Evolutionary conservation across 1,140 invertebrate genomes (phyloP), one percentile per base, ranked within the genome.

Genomic region (Drosophila orosa): DNA sequence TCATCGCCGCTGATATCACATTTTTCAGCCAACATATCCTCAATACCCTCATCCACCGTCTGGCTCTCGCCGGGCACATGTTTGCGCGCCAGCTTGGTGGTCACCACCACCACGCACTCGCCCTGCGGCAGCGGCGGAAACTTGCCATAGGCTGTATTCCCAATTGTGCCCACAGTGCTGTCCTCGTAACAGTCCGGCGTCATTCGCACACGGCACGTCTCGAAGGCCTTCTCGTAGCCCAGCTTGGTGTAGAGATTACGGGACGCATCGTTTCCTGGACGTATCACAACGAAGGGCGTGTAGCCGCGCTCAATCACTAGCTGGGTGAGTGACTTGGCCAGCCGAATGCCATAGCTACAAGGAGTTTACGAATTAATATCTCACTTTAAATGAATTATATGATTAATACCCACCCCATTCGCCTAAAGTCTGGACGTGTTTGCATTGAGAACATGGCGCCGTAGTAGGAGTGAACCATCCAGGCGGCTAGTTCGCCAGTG

Each of bases 381-480:
- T 47, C 6, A 7, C 3, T 0, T 50, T 17, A 3, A 0, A 1
- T 8, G 6, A 7, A 22, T 19, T 13, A 50, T 13, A 39, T n/a
- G 8, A 27, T 50, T 50, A 13, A 22, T 24, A 60, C 93, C 80
- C 91, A 95, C 75, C 96, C 96, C 94, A 96, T 96, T 77, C 96
- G 93, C 65, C 96, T 94, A 91, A 95, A 95, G 90, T 96, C 95
- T 25, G 96, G 96, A 90, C 95, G 94, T 55, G 96, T 97, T 92
- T 97, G 96, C 96, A 97, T 97, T n/a, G 96, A 97, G 92, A 97
- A 97, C 96, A 97, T 97, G 42, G 96, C 96, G 22, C 96, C 96
- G 91, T 97, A 97, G 92, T 97, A 97, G 4, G 96, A 96, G 82
- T 97, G 96, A 29, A 96, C 95, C 96, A 97, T 97, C 96, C 96